phyloP scores from a whole-genome alignment of 2,797 vertebrate species.

The Ficedula albicollis region DNA sequence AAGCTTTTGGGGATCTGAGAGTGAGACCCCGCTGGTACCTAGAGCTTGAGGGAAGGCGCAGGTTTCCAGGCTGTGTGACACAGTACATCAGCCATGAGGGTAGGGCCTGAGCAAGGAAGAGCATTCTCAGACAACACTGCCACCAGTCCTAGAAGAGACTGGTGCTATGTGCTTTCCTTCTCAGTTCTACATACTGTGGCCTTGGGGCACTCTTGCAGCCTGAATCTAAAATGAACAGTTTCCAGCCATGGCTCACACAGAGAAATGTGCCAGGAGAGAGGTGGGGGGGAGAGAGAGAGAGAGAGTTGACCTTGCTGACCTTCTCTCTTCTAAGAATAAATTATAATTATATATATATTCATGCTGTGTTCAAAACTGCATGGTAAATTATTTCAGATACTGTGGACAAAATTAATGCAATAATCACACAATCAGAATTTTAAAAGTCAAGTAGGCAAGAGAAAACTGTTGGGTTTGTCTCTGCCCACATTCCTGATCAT shows the following conservation, averaged over 20 bases:
- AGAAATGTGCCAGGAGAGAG: not conserved
- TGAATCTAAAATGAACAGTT: not conserved
- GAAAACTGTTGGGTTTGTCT: not conserved
- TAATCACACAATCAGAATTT: not conserved
- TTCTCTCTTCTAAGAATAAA: not conserved
- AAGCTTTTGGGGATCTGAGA: not conserved
- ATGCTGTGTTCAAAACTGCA: not conserved
- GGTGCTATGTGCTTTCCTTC: not conserved
- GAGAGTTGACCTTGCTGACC: not conserved
- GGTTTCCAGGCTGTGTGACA: not conserved
- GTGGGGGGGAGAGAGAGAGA: not conserved
- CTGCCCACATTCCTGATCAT: not conserved
- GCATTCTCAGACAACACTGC: no score
- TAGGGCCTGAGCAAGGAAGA: not conserved
- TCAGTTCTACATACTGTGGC: not conserved
- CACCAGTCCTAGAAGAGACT: not conserved
- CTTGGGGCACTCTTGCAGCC: not conserved
- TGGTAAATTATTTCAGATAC: not conserved
- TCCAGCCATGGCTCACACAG: not conserved
- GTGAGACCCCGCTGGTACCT: not conserved
- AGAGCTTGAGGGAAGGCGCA: not conserved
- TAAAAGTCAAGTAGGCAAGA: not conserved
- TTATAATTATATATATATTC: not conserved
- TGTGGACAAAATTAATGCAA: not conserved
- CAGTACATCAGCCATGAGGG: not conserved